A percentile compares a stretch with the other conserved stretches of the same genome.
Evolutionary conservation across 2,113 vertebrate species (phyloP).

Genomic region (Gobio gobio): DNA sequence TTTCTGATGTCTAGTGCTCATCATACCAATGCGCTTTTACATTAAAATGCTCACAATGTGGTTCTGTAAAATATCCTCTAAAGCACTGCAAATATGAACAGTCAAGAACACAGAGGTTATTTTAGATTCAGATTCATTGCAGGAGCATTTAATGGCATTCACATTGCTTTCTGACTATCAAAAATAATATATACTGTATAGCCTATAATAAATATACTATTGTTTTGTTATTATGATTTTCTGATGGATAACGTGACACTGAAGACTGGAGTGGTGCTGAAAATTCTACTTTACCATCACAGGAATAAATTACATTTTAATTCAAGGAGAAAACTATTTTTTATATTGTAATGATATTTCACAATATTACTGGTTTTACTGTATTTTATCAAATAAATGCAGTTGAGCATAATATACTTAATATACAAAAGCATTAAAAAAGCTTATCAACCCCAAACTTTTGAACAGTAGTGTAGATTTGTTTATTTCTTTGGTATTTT

Average conservation of each 20-base stretch:
- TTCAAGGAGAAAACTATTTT: too few species aligned
- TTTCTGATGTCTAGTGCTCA: constrained; percentile 9
- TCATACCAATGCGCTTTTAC: constrained; percentile 2
- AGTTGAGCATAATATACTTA: background rate
- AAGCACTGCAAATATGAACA: background rate
- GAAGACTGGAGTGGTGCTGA: background rate
- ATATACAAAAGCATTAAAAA: background rate
- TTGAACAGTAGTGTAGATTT: background rate
- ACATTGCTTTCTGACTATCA: background rate
- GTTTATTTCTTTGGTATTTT: background rate
- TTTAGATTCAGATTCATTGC: background rate
- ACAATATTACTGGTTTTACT: background rate
- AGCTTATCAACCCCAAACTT: background rate
- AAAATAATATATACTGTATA: too few species aligned
- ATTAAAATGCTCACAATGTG: constrained; percentile 1
- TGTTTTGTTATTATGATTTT: too few species aligned
- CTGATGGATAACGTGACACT: background rate
- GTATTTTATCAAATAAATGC: background rate
- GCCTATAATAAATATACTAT: too few species aligned
- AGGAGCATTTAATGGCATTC: background rate
- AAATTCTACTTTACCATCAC: background rate
- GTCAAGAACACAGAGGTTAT: background rate
- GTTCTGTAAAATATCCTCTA: background rate
- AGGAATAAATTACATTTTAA: background rate
- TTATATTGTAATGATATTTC: background rate